Evolutionary conservation across 2,113 vertebrate species (phyloP).

Genomic region (Garra rufa): DNA sequence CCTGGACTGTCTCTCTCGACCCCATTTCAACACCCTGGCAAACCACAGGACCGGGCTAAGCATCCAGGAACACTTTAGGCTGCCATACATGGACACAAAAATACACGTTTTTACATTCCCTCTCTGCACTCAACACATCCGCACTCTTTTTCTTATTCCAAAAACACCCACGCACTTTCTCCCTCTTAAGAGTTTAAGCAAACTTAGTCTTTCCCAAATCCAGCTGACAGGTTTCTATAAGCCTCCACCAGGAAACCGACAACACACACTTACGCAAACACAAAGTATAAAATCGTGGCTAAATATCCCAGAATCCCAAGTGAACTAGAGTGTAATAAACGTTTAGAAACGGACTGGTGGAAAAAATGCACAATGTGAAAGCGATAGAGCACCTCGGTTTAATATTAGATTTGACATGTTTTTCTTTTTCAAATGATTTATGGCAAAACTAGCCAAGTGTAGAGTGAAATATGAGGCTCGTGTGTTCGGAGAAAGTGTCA

Average conservation of each 20-base stretch:
- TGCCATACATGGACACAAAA: slow-evolving; percentile 38
- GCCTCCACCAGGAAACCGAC: slow-evolving; percentile 41
- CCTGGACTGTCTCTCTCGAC: slow-evolving; percentile 41
- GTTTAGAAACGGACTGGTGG: slow-evolving; percentile 38
- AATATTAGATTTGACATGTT: slow-evolving; percentile 73
- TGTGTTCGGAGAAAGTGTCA: slow-evolving; percentile 68
- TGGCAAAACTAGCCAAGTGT: slow-evolving; percentile 62
- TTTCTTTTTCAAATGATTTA: slow-evolving; percentile 73
- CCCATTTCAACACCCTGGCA: slow-evolving; percentile 46
- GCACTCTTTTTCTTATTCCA: not conserved
- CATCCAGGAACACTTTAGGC: slow-evolving; percentile 37
- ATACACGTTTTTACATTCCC: slow-evolving; percentile 37
- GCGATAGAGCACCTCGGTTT: slow-evolving; percentile 58
- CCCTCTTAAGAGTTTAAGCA: slow-evolving; percentile 54
- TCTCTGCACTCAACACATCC: slow-evolving; percentile 14
- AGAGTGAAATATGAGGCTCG: slow-evolving; percentile 69
- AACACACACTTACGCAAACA: slow-evolving; percentile 29
- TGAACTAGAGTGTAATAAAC: slow-evolving; percentile 52
- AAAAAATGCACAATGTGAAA: slow-evolving; percentile 47
- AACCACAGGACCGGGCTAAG: slow-evolving; percentile 29
- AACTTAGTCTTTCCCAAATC: slow-evolving; percentile 52
- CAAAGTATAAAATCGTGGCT: slow-evolving; percentile 10
- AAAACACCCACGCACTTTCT: not conserved
- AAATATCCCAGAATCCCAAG: slow-evolving; percentile 41
- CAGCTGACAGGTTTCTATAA: slow-evolving; percentile 27